Conservation (phyloP, 2,113 vertebrate species). For the Xyrauchen texanus region DNA sequence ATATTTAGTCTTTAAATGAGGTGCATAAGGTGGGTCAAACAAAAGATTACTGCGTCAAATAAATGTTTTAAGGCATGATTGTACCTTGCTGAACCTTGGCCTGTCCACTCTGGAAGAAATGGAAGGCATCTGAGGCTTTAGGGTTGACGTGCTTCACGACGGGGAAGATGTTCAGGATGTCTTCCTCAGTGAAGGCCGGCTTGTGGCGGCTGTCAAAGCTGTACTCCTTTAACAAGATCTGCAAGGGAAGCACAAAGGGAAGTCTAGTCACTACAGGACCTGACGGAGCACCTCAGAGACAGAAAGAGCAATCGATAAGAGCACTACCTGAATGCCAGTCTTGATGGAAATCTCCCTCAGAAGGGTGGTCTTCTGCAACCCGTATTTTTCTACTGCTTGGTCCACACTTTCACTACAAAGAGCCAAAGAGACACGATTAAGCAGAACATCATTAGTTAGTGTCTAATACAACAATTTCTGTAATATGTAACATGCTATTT, state of each 20-base stretch:
- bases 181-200: conserved; percentile 95
- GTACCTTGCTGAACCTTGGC: conserved; percentile 98
- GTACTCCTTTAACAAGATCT: conserved; percentile 97
- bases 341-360: conserved; percentile 94
- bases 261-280: neutral
- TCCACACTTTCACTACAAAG: conserved; percentile 87
- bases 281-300: neutral
- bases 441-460: neutral
- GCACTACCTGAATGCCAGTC: conserved; percentile 90
- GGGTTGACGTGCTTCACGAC: conserved; percentile 97
- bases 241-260: conserved; percentile 21
- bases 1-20: no score
- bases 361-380: conserved; percentile 92
- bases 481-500: no score
- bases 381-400: conserved; percentile 89
- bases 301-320: neutral
- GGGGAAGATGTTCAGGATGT: conserved; percentile 97
- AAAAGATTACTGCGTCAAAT: no score
- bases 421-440: neutral
- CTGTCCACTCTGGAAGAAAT: conserved; percentile 99
- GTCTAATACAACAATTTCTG: no score
- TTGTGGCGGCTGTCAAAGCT: conserved; percentile 96
- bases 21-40: no score
- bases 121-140: conserved; percentile 97
- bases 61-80: neutral